These are phyloP conservation scores for Sebastes itinus DNA, from an alignment of 2,797 vertebrate species.

Conservation along the genomic window DNA sequence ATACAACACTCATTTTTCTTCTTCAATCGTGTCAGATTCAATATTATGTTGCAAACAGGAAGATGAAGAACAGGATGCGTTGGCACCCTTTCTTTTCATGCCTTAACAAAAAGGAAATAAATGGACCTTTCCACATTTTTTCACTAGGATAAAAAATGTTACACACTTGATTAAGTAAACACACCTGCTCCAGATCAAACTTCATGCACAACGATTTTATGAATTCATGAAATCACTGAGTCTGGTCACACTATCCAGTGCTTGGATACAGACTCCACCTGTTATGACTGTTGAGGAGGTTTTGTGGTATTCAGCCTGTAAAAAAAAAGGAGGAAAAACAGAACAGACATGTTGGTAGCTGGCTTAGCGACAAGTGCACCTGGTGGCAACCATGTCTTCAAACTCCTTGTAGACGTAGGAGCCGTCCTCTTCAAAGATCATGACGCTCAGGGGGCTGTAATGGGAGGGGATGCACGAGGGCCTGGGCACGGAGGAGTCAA, in stretches of 20 bases:
- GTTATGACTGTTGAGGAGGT: constrained; percentile 14
- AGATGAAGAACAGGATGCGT: constrained; percentile 43
- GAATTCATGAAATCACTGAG: constrained; percentile 66
- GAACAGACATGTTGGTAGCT: background rate
- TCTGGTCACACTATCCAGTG: constrained; percentile 47
- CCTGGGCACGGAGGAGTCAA: constrained; percentile 87
- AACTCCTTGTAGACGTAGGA: constrained; percentile 95
- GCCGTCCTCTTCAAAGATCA: constrained; percentile 91
- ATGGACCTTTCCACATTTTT: constrained; percentile 49
- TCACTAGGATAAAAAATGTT: constrained; percentile 70
- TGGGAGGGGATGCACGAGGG: constrained; percentile 93
- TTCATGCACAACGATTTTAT: constrained; percentile 58
- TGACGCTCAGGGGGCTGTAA: constrained; percentile 92
- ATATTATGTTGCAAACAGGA: constrained; percentile 37
- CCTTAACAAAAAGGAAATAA: constrained; percentile 63
- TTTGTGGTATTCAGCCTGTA: constrained; percentile 37
- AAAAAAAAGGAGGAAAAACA: background rate
- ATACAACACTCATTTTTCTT: constrained; percentile 55
- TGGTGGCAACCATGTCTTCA: constrained; percentile 94
- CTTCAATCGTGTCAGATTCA: constrained; percentile 55
- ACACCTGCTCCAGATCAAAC: constrained; percentile 71
- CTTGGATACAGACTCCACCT: constrained; percentile 25
- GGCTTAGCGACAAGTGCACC: constrained; percentile 91
- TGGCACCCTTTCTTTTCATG: constrained; percentile 25
- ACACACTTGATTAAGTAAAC: constrained; percentile 57